Conservation (phyloP, 2,113 vertebrate genomes). For the Ploceus nigricollis region DNA sequence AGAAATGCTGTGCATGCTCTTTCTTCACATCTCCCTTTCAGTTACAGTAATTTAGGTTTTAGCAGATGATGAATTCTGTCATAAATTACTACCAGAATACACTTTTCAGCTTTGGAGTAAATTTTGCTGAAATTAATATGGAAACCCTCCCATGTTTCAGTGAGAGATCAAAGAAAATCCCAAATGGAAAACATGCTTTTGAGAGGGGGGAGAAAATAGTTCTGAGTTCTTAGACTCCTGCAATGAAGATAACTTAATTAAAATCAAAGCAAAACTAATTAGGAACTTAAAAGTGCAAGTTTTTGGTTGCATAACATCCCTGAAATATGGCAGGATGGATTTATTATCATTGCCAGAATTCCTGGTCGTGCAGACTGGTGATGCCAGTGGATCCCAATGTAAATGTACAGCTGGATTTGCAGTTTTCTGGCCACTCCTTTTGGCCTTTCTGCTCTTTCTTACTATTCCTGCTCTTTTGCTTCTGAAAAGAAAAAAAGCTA, state of each 20-base stretch:
- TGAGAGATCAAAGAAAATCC: slow-evolving; percentile 61
- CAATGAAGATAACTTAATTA: slow-evolving; percentile 52
- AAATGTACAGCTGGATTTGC: neutral
- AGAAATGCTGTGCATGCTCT: neutral
- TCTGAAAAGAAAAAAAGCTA: fast-evolving
- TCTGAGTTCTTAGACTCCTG: neutral
- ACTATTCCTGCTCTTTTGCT: neutral
- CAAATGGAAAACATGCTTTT: slow-evolving; percentile 35
- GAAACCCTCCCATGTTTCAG: neutral
- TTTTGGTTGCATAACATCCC: neutral
- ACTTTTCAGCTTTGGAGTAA: neutral
- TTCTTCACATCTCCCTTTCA: neutral
- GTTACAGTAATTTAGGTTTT: slow-evolving; percentile 35
- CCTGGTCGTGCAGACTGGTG: neutral
- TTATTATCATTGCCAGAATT: neutral
- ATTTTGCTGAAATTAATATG: slow-evolving; percentile 39
- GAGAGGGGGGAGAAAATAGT: neutral
- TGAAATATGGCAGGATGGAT: neutral
- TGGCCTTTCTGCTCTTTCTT: neutral
- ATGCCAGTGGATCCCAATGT: neutral
- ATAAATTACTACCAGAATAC: neutral
- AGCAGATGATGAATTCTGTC: neutral
- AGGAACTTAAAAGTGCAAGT: neutral
- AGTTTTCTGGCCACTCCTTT: neutral
- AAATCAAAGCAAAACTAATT: slow-evolving; percentile 60